Base-by-base conservation (phyloP, 2,797 vertebrate genomes). In the Sebastes variabilis region DNA sequence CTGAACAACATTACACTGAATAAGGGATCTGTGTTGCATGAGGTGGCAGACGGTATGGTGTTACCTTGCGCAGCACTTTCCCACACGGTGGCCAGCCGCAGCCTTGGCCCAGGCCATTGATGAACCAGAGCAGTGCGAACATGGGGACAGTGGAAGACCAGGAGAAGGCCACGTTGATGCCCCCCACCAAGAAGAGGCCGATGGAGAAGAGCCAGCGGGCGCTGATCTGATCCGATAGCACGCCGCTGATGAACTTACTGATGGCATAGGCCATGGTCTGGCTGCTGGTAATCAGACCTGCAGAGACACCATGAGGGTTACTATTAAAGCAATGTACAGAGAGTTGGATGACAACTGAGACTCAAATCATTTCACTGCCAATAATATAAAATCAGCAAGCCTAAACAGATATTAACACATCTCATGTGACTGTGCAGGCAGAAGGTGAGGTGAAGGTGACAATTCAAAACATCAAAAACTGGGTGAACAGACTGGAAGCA, bases 71-170 rank as follows among this genome's bases (percentile, higher is more conserved):
- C 6, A 99, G 96, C 6, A 99, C 94, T 90, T 98, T 99, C 72
- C 97, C 98, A 64, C 99, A 99, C 0, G 99, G 99, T 0, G 99
- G 98, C 99, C 99, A 99, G 59, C 98, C 99, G 42, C 99, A 96
- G 16, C 99, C 99, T 90, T 99, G 98, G 4, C 98, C 99, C 87
- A 99, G 90, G 4, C 99, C 99, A 0, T 99, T 99, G 72, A 99
- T 83, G 81, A 99, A 99, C 99, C 99, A 99, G 66, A 99, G 96
- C 60, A 96, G 93, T 0, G 98, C 94, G 52, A 99, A 99, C 75
- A 96, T 87, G 1, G 90, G 3, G 2, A 99, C 96, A 0, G 95
- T 94, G 72, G 97, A 97, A 46, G 97, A 97, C 96, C 97, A 97
- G 76, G 99, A 97, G 89, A 99, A 99, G 38, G 84, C 87, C 0